phyloP scores from a whole-genome alignment of 2,888 invertebrate genomes.

The Linyphia triangularis region DNA sequence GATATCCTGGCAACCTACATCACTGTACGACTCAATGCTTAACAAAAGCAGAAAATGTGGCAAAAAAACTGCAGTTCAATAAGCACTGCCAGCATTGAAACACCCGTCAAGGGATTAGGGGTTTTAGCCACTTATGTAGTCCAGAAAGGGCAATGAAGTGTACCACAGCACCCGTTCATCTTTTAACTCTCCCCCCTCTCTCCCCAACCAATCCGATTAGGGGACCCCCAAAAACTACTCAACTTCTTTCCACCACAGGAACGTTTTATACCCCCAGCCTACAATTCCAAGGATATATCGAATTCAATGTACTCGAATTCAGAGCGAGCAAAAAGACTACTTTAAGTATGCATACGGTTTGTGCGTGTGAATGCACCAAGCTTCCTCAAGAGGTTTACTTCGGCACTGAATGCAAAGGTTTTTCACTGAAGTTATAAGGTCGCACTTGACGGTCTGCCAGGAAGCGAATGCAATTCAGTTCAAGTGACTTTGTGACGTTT shows the following conservation, averaged over 20 bases:
- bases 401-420: not conserved
- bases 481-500: slow-evolving; percentile 69
- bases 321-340: not conserved
- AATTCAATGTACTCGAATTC: slow-evolving; percentile 40
- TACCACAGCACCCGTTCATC: slow-evolving; percentile 49
- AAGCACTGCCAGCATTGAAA: slow-evolving; percentile 23
- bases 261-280: slow-evolving; percentile 53
- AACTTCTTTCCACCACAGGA: slow-evolving; percentile 33
- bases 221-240: slow-evolving; percentile 35
- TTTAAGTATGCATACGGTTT: not conserved
- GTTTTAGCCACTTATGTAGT: slow-evolving; percentile 62
- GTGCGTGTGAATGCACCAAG: slow-evolving; percentile 19
- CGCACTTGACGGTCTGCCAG: slow-evolving; percentile 4
- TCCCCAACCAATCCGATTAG: slow-evolving; percentile 54
- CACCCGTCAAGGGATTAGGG: slow-evolving; percentile 50
- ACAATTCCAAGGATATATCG: slow-evolving; percentile 46
- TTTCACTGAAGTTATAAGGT: not conserved
- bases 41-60: slow-evolving; percentile 45
- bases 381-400: slow-evolving; percentile 16
- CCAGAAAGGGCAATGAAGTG: slow-evolving; percentile 55
- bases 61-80: slow-evolving; percentile 25
- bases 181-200: not conserved
- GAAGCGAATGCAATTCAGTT: slow-evolving; percentile 28
- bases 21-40: not conserved
- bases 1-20: not conserved